Evolutionary conservation across 2,797 vertebrate species (phyloP), one percentile per base, ranked within the genome.

Genomic region (Menidia menidia): DNA sequence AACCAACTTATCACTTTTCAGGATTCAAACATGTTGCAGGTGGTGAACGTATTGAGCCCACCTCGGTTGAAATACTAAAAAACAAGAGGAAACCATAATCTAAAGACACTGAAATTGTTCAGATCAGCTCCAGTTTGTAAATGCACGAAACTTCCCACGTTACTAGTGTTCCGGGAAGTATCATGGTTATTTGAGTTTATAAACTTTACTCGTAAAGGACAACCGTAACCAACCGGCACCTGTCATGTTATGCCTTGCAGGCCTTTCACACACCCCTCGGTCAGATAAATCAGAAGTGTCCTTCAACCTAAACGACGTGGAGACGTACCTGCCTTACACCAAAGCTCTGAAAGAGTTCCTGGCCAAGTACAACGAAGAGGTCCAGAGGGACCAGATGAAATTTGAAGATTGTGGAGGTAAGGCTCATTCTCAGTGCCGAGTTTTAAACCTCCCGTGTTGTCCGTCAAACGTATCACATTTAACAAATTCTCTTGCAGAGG

Each of bases 331-430:
- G n/a, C 32, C 77, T 0, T 97, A 95, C 15, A 87, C 94, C 52
- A 87, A 67, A 58, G 90, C 84, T 84, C 63, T 99, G 6, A 82
- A 64, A 13, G 86, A 89, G 0, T 96, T 99, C 76, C 71, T 99
- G 72, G 61, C 71, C 1, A 71, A 80, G 58, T 98, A 98, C 51
- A 85, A 91, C 0, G 86, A 91, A 0, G 60, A 81, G 0, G 32
- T 44, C 0, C 96, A 98, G 87, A 62, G 6, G 0, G 93, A 96
- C 45, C 87, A 79, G 57, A 92, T 94, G 18, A 70, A 89, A 11
- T 98, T 93, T 59, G 93, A 97, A 67, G 93, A 97, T 5, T 99
- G 98, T 48, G 92, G 92, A 84, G 84, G 98, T 99, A 86, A 81
- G 83, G 60, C 13, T 41, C 8, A 12, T 9, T 33, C 12, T 10